A percentile compares a stretch with the other conserved stretches of the same genome.
phyloP scores from a whole-genome alignment of 2,888 invertebrate species.

The Macaria notata region DNA sequence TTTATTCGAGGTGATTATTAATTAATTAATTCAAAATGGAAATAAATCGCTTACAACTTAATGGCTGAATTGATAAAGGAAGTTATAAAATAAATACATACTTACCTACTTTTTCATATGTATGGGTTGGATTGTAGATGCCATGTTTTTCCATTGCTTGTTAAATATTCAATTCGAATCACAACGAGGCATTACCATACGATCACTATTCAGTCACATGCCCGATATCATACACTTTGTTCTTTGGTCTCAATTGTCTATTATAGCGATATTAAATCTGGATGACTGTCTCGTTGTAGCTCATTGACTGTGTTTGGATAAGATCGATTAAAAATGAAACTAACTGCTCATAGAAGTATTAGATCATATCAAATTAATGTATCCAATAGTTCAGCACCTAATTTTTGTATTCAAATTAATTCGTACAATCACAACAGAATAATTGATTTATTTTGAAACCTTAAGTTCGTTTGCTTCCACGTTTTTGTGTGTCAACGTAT shows the following conservation, averaged over 20 bases:
- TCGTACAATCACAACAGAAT: no score
- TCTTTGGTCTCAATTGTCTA: conserved; percentile 55
- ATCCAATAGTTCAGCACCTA: no score
- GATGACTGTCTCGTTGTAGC: no score
- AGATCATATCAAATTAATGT: no score
- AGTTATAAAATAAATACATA: conserved; percentile 22
- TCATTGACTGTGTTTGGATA: not conserved
- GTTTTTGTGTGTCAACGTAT: conserved; percentile 16
- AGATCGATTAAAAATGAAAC: not conserved
- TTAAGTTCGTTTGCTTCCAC: no score
- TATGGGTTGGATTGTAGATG: conserved; percentile 31
- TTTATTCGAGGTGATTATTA: conserved; percentile 1
- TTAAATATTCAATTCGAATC: conserved; percentile 63
- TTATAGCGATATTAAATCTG: not conserved
- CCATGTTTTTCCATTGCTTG: conserved; percentile 53
- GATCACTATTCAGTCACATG: conserved; percentile 66
- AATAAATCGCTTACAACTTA: not conserved
- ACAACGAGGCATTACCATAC: conserved; percentile 63
- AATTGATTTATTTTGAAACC: conserved; percentile 5
- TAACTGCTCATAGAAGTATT: no score
- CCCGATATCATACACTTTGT: conserved; percentile 50
- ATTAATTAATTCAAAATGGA: not conserved
- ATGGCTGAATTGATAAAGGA: conserved; percentile 23
- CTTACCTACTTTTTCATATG: conserved; percentile 29
- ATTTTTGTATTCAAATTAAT: no score